A percentile compares a stretch with the other conserved stretches of the same genome.
Evolutionary conservation across 2,888 invertebrate species (phyloP).

Genomic region (Arrhopalites spinosus): DNA sequence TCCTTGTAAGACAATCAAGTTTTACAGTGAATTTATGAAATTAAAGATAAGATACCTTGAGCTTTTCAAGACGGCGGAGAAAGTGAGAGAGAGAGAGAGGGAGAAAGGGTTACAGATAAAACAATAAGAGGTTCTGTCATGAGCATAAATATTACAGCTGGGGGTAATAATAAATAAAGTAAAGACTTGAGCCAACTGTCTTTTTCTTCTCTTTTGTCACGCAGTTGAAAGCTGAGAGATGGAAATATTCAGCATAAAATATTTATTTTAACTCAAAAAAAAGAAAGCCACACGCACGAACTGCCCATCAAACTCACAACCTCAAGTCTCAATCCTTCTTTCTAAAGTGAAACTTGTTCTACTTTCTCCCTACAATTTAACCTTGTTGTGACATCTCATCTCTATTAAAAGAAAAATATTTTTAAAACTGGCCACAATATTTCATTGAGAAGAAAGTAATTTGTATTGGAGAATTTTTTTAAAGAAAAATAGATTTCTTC

Average conservation of each 20-base stretch:
- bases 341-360: background rate
- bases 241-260: background rate
- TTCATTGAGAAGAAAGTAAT: too few species aligned
- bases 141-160: slow-evolving; percentile 21
- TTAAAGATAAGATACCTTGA: slow-evolving; percentile 7
- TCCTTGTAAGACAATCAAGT: background rate
- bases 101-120: background rate
- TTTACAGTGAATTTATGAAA: slow-evolving; percentile 16
- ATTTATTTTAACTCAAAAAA: background rate
- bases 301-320: background rate
- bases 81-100: background rate
- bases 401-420: too few species aligned
- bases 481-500: too few species aligned
- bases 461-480: too few species aligned
- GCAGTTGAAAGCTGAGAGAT: background rate
- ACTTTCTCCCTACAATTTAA: background rate
- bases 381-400: too few species aligned
- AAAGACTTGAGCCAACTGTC: background rate
- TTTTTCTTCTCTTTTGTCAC: background rate
- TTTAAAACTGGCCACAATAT: too few species aligned
- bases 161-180: slow-evolving; percentile 19
- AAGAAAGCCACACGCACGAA: background rate
- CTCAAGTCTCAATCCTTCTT: background rate
- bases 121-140: background rate
- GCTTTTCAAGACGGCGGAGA: background rate